These are phyloP conservation scores for Siniperca chuatsi DNA, from an alignment of 2,113 vertebrate genomes.

Conservation along the genomic window DNA sequence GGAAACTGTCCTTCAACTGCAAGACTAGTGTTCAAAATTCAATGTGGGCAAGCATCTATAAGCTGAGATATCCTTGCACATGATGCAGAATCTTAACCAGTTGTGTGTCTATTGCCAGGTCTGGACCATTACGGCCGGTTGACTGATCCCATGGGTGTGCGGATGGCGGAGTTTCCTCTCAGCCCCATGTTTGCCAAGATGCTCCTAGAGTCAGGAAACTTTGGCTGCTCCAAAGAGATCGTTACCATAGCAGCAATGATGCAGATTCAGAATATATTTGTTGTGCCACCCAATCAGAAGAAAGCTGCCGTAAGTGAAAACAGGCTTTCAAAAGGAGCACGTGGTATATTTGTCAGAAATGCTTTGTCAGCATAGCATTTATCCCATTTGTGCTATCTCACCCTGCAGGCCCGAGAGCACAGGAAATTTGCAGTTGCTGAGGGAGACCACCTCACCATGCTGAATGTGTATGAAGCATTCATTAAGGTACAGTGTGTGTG, in stretches of 20 bases:
- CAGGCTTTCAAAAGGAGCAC: constrained; percentile 10
- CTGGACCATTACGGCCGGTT: constrained; percentile 95
- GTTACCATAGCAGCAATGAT: constrained; percentile 98
- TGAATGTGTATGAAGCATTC: constrained; percentile 98
- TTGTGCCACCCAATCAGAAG: constrained; percentile 93
- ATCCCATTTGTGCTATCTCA: constrained; percentile 32
- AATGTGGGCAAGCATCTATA: background rate
- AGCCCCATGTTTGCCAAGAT: constrained; percentile 99
- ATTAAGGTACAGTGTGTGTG: constrained; percentile 89
- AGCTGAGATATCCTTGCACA: constrained; percentile 1
- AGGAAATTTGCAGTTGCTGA: constrained; percentile 98
- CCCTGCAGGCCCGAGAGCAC: constrained; percentile 90
- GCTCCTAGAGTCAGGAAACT: constrained; percentile 98
- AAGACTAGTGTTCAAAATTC: constrained; percentile 14
- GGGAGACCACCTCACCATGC: constrained; percentile 98
- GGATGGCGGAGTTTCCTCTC: constrained; percentile 98
- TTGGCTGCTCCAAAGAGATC: constrained; percentile 97
- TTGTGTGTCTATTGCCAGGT: constrained; percentile 80
- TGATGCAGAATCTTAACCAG: constrained; percentile 10
- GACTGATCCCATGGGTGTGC: constrained; percentile 94
- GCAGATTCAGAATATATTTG: constrained; percentile 98
- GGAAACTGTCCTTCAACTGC: constrained; percentile 18
- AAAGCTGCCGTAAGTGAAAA: constrained; percentile 89
- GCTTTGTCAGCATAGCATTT: constrained; percentile 46
- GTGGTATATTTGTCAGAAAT: constrained; percentile 25